Conservation (phyloP, 2,888 invertebrate genomes). For the Romanomermis culicivorax region DNA sequence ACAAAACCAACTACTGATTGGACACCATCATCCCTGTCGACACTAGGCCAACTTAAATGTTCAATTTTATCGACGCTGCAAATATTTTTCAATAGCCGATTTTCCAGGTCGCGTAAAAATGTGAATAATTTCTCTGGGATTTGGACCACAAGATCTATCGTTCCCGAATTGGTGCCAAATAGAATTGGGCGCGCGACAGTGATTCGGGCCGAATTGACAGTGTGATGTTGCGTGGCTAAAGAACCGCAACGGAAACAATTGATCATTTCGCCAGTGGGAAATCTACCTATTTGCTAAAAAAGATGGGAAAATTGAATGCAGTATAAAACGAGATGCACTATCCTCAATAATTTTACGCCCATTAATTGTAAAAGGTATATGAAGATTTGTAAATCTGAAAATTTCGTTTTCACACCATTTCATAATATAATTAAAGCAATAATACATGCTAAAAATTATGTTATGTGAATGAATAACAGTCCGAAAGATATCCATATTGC, state of each 20-base stretch:
- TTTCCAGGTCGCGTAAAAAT: constrained; percentile 37
- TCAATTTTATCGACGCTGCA: constrained; percentile 88
- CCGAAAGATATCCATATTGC: too few relatives aligned
- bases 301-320: too few relatives aligned
- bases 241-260: constrained; percentile 72
- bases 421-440: too few relatives aligned
- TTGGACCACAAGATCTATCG: constrained; percentile 70
- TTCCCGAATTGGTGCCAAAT: constrained; percentile 53
- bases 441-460: too few relatives aligned
- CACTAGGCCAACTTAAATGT: constrained; percentile 41
- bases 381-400: too few relatives aligned
- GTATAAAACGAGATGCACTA: too few relatives aligned
- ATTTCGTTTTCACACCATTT: too few relatives aligned
- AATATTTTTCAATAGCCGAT: constrained; percentile 59
- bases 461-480: too few relatives aligned
- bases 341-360: too few relatives aligned
- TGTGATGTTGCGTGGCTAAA: constrained; percentile 51
- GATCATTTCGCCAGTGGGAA: constrained; percentile 87
- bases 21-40: constrained; percentile 59
- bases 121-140: constrained; percentile 66
- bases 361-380: too few relatives aligned
- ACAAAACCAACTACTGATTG: constrained; percentile 80
- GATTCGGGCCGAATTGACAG: constrained; percentile 56
- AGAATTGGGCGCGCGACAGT: constrained; percentile 53
- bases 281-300: constrained; percentile 60